Conservation (phyloP, 2,113 vertebrate species). For the Jacana jacana region DNA sequence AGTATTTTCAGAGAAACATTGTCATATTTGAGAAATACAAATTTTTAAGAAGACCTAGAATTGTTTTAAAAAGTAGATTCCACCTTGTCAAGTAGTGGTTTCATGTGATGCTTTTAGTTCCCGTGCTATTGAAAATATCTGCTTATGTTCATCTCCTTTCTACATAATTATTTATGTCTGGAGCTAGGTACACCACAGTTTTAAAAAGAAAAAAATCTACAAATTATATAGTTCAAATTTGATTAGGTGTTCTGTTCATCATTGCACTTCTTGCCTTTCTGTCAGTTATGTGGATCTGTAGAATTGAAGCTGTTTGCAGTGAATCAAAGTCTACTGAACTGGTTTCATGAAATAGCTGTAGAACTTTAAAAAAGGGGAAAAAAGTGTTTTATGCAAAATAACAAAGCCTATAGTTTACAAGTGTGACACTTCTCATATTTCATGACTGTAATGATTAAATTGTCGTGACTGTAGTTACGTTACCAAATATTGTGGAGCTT, state of each 20-base stretch:
- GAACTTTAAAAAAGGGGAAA: neutral
- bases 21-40: neutral
- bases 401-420: neutral
- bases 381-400: neutral
- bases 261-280: neutral
- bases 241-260: neutral
- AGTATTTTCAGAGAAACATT: conserved; percentile 41
- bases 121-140: neutral
- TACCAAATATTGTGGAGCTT: neutral
- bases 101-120: neutral
- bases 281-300: neutral
- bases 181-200: neutral
- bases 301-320: neutral
- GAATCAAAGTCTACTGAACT: neutral
- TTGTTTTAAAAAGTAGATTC: neutral
- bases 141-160: neutral
- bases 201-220: neutral
- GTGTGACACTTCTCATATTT: neutral
- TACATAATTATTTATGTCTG: neutral
- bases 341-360: neutral
- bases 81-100: neutral
- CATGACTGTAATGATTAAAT: neutral
- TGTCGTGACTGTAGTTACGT: neutral
- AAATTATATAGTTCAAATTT: neutral
- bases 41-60: neutral